Conservation (phyloP, 2,113 vertebrate genomes). For the Pterocles orientalis region DNA sequence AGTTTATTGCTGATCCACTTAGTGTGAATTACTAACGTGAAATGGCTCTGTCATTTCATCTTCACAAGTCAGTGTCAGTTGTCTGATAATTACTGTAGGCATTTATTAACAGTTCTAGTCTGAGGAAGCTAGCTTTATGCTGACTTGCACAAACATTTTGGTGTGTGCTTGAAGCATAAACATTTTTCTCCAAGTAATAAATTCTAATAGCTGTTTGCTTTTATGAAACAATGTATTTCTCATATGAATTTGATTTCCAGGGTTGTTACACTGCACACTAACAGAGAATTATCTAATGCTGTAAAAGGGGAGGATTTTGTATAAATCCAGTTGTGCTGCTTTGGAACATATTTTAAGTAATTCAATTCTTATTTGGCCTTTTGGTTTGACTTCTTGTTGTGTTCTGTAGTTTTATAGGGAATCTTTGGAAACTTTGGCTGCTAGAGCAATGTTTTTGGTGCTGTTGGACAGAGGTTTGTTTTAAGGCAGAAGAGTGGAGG, state of each 20-base stretch:
- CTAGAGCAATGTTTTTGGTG: not conserved
- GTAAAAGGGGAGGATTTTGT: not conserved
- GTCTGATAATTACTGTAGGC: no score
- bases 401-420: not conserved
- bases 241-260: not conserved
- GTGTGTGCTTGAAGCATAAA: not conserved
- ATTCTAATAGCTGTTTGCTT: not conserved
- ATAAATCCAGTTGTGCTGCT: not conserved
- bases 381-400: not conserved
- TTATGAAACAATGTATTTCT: not conserved
- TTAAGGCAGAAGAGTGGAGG: not conserved
- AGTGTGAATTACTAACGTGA: no score
- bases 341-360: not conserved
- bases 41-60: not conserved
- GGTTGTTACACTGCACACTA: not conserved
- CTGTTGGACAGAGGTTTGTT: not conserved
- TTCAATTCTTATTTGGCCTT: not conserved
- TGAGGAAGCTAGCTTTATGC: not conserved
- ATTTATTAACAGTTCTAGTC: not conserved
- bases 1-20: not conserved
- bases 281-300: not conserved
- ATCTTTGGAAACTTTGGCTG: not conserved
- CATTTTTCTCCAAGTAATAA: not conserved
- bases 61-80: not conserved
- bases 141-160: not conserved